Percentiles rank a stretch among this genome's conserved stretches.
phyloP scores from a whole-genome alignment of 2,113 vertebrate species.

The Misgurnus mizolepis region DNA sequence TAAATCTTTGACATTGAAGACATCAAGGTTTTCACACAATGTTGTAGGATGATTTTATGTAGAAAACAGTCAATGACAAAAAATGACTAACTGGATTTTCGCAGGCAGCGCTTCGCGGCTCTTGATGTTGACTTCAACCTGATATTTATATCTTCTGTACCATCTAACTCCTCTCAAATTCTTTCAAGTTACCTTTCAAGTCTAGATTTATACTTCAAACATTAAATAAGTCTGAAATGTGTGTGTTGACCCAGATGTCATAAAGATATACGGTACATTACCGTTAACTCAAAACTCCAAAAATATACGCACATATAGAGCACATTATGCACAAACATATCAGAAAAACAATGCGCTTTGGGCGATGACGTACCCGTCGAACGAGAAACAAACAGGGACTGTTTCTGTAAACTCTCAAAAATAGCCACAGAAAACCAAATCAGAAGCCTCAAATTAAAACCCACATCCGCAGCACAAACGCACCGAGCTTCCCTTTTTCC shows the following conservation, averaged over 20 bases:
- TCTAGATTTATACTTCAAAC: too few relatives aligned
- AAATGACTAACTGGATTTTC: too few relatives aligned
- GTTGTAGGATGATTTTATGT: too few relatives aligned
- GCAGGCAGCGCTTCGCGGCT: too few relatives aligned
- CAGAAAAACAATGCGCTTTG: background rate
- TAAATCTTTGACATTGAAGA: too few relatives aligned
- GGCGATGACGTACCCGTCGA: background rate
- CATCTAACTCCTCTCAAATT: too few relatives aligned
- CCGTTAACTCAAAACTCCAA: background rate
- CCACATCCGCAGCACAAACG: conserved; percentile 13
- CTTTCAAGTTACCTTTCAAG: too few relatives aligned
- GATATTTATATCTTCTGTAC: too few relatives aligned
- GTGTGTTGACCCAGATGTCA: conserved; percentile 10
- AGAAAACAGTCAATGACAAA: too few relatives aligned
- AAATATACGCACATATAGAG: background rate
- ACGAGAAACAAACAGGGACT: conserved; percentile 26
- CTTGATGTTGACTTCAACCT: too few relatives aligned
- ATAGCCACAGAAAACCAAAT: background rate
- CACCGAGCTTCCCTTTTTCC: conserved; percentile 15
- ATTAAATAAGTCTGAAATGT: background rate
- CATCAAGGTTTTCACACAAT: too few relatives aligned
- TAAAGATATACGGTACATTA: background rate
- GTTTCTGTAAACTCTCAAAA: background rate
- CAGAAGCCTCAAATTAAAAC: conserved; percentile 16
- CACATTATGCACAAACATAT: too few relatives aligned